These are phyloP conservation scores for Varanus komodoensis DNA, from an alignment of 2,113 vertebrate genomes.

Conservation along the genomic window DNA sequence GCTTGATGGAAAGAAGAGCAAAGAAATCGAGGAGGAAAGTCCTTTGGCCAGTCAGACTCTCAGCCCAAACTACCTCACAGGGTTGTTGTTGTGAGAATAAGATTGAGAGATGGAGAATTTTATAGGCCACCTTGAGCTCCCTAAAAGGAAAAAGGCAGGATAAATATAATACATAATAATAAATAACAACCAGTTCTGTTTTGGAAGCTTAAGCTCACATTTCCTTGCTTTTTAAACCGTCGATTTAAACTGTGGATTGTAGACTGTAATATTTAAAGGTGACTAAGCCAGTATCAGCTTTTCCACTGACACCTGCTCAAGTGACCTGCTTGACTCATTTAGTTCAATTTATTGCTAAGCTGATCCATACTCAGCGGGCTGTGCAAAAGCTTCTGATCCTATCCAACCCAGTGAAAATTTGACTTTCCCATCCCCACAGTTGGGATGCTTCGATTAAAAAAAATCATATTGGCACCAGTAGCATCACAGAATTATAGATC, in stretches of 20 bases:
- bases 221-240: background rate
- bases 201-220: background rate
- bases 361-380: background rate
- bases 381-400: too few species aligned
- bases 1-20: too few species aligned
- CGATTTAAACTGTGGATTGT: too few species aligned
- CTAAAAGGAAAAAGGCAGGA: background rate
- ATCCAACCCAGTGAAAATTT: too few species aligned
- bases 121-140: too few species aligned
- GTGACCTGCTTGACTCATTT: background rate
- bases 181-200: background rate
- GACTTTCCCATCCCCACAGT: background rate
- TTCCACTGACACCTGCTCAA: background rate
- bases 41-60: too few species aligned
- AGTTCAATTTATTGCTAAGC: background rate
- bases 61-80: too few species aligned
- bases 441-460: too few species aligned
- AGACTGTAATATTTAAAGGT: too few species aligned
- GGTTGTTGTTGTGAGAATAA: too few species aligned
- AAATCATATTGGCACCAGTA: background rate
- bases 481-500: background rate
- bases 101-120: too few species aligned
- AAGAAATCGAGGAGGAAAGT: too few species aligned
- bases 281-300: background rate
- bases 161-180: background rate